Evolutionary conservation across 2,797 vertebrate genomes (phyloP), one percentile per base, ranked within the genome.

Genomic region (Scolopax rusticola): DNA sequence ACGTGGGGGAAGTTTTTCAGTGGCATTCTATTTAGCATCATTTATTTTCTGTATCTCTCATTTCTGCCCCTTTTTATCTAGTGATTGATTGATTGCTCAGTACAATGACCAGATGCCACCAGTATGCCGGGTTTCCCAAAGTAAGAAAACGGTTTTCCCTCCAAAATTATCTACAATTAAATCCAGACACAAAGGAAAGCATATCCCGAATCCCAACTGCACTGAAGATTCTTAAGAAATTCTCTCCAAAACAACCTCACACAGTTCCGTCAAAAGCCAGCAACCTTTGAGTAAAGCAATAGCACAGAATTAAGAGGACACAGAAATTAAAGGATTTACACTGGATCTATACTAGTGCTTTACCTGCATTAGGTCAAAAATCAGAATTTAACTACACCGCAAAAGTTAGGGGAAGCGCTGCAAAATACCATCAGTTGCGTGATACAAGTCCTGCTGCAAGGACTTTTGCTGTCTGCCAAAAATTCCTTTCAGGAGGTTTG

Each of bases 41-140:
- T 84, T 84, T 83, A 60, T 92, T 96, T 89, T 91, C 73, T 38
- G 7, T 77, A n/a, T 51, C 85, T 87, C 60, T 86, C 47, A 41
- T 89, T 95, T 91, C 54, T 90, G 50, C 60, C 56, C 40, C 68
- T 89, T 95, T 93, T 84, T 79, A 94, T 90, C 83, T 69, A 87
- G 56, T 63, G 90, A 95, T 70, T 93, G 84, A 93, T 83, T 86
- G 86, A 95, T 94, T 95, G 92, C 60, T 77, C 11, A 6, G 57
- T 73, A 95, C 78, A 96, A 87, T 73, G 90, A 91, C 92, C 90
- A 94, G 94, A 94, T 8, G 36, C 81, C 87, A 94, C 51, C 47
- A 91, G 25, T 28, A 79, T 45, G 68, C 40, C 1, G 25, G 59
- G 48, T 71, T 84, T 84, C 81, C 40, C 63, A 38, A 78, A 89